A percentile compares a stretch with the other conserved stretches of the same genome.
Conservation (phyloP, 64 coral and sea anemone genomes). For the Cladopsammia gracilis region DNA sequence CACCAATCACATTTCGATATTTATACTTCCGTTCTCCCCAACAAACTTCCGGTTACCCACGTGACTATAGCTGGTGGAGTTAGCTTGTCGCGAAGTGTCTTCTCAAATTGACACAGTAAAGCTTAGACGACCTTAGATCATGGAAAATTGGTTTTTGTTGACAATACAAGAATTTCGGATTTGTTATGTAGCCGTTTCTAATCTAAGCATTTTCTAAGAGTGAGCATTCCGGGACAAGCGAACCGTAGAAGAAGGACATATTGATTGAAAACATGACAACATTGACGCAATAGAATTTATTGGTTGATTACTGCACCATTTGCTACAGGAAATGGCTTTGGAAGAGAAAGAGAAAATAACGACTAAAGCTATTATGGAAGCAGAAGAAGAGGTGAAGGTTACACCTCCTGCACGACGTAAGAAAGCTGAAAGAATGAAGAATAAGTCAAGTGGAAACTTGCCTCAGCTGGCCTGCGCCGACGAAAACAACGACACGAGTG, state of each 20-base stretch:
- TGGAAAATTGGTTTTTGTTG: not conserved
- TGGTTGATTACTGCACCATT: not conserved
- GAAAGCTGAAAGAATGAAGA: conserved; percentile 5
- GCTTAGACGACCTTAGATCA: not conserved
- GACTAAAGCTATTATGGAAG: not conserved
- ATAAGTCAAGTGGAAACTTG: not conserved
- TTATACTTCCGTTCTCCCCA: conserved; percentile 1
- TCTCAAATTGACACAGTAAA: not conserved
- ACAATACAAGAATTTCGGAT: not conserved
- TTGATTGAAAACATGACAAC: not conserved
- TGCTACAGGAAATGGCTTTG: conserved; percentile 24
- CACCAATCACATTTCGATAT: conserved; percentile 15
- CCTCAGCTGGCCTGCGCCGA: not conserved
- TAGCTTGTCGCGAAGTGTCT: no score
- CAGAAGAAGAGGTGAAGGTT: conserved; percentile 27
- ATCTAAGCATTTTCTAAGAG: not conserved
- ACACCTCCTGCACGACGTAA: conserved; percentile 43
- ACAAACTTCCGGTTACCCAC: conserved; percentile 3
- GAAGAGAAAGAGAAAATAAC: not conserved
- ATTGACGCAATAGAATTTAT: not conserved
- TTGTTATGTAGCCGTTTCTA: not conserved
- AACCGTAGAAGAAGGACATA: not conserved
- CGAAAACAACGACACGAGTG: not conserved
- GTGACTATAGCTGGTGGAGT: not conserved
- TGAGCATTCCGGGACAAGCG: not conserved